phyloP scores from a whole-genome alignment of 1,140 invertebrate species.

The Psix sp. region DNA sequence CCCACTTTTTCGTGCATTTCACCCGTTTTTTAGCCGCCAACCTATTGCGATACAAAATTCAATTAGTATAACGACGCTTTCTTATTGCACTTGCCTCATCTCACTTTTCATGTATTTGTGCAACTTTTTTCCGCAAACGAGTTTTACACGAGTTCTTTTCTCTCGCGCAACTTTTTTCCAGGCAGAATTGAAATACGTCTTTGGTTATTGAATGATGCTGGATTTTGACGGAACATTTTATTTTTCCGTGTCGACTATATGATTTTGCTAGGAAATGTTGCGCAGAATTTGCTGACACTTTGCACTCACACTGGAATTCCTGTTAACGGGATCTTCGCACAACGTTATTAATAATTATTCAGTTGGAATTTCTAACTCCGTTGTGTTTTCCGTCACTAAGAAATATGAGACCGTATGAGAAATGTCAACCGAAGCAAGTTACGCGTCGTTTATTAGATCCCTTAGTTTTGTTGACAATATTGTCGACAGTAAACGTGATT shows the following conservation, averaged over 20 bases:
- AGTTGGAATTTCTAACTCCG: slow-evolving; percentile 4
- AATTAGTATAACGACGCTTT: slow-evolving; percentile 37
- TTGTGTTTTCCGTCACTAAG: slow-evolving; percentile 7
- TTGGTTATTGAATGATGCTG: too few species aligned
- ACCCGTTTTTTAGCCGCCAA: slow-evolving; percentile 1
- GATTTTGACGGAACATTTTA: too few species aligned
- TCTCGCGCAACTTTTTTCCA: too few species aligned
- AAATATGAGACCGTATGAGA: slow-evolving; percentile 6
- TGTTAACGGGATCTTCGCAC: too few species aligned
- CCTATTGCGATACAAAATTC: slow-evolving; percentile 18
- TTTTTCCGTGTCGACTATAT: too few species aligned
- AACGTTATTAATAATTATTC: slow-evolving; percentile 2
- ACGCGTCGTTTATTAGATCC: background rate
- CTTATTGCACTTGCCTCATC: slow-evolving; percentile 5
- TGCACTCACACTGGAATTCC: background rate
- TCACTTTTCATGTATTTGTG: background rate
- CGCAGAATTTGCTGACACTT: background rate
- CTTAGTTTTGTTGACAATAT: background rate
- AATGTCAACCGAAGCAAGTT: slow-evolving; percentile 3
- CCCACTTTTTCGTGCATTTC: slow-evolving; percentile 20
- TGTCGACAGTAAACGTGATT: too few species aligned
- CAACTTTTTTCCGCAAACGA: background rate
- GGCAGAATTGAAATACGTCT: too few species aligned
- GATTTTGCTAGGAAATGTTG: too few species aligned
- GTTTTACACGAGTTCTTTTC: background rate